Evolutionary conservation across 2,888 invertebrate species (phyloP).

Genomic region (Deilephila porcellus): DNA sequence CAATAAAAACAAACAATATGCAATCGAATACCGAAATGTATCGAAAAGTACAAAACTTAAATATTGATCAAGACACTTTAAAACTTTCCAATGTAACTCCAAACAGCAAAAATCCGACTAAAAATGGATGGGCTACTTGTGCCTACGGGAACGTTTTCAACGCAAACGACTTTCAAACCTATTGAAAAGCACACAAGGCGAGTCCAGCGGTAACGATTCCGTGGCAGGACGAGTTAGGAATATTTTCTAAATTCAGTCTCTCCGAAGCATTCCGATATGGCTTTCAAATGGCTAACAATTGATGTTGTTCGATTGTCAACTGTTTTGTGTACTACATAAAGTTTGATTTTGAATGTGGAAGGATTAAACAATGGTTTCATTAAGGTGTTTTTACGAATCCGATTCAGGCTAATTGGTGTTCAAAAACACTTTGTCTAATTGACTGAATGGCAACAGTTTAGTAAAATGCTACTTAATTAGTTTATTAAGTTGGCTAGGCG

Average conservation of each 20-base stretch:
- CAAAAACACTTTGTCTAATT: not conserved
- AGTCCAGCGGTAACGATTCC: slow-evolving; percentile 9
- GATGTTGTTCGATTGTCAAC: not conserved
- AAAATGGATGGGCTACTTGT: slow-evolving; percentile 17
- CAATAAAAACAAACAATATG: slow-evolving; percentile 10
- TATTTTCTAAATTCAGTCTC: slow-evolving; percentile 22
- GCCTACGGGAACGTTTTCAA: not conserved
- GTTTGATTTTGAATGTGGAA: not conserved
- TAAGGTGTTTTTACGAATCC: slow-evolving; percentile 8
- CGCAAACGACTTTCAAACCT: slow-evolving; percentile 3
- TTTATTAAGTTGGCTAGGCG: not conserved
- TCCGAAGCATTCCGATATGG: slow-evolving; percentile 20
- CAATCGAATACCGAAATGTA: not conserved
- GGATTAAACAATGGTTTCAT: not conserved
- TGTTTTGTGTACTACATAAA: not conserved
- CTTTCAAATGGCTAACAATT: slow-evolving; percentile 18
- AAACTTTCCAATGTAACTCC: slow-evolving; percentile 13
- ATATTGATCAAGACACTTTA: slow-evolving; percentile 18
- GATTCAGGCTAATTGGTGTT: not conserved
- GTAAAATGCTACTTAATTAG: not conserved
- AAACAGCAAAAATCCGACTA: slow-evolving; percentile 8
- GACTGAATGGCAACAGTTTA: not conserved
- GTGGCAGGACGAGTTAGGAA: slow-evolving; percentile 8
- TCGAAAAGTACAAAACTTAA: not conserved
- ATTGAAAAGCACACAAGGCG: slow-evolving; percentile 15